phyloP scores from a whole-genome alignment of 1,140 invertebrate genomes.

The Cotesia vestalis region DNA sequence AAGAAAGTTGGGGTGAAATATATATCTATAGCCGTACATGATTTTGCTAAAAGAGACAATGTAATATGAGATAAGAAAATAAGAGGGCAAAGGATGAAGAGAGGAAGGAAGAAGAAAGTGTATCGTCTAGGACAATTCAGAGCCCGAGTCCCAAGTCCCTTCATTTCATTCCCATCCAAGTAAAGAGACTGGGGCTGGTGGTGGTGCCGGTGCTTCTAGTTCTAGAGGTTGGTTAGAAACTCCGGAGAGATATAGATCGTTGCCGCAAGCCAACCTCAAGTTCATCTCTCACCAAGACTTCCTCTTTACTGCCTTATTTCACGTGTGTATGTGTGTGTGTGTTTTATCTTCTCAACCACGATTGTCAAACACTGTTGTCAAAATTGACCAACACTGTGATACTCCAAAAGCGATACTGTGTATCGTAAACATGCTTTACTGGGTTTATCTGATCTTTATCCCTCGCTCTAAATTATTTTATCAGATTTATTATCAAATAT shows the following conservation, averaged over 20 bases:
- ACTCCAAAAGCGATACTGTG: no score
- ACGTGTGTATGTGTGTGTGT: background rate
- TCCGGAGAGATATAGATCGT: conserved; percentile 22
- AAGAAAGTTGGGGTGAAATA: background rate
- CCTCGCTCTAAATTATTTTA: background rate
- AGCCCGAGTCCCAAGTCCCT: conserved; percentile 1
- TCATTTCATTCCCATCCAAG: background rate
- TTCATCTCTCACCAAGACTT: conserved; percentile 15
- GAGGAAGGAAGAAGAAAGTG: background rate
- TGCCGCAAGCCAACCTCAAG: conserved; percentile 11
- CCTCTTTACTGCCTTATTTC: background rate
- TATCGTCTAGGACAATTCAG: conserved; percentile 9
- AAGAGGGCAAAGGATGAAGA: background rate
- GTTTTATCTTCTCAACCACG: background rate
- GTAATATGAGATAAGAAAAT: no score
- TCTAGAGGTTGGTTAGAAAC: conserved; percentile 1
- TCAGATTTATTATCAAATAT: background rate
- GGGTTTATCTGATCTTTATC: background rate
- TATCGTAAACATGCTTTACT: conserved; percentile 4
- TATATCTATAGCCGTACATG: background rate
- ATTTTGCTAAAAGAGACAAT: background rate
- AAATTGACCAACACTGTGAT: background rate
- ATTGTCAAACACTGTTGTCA: conserved; percentile 5
- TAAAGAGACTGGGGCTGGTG: background rate
- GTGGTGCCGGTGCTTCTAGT: background rate